phyloP scores from a whole-genome alignment of 2,113 vertebrate species.

The Dissostichus mawsoni region DNA sequence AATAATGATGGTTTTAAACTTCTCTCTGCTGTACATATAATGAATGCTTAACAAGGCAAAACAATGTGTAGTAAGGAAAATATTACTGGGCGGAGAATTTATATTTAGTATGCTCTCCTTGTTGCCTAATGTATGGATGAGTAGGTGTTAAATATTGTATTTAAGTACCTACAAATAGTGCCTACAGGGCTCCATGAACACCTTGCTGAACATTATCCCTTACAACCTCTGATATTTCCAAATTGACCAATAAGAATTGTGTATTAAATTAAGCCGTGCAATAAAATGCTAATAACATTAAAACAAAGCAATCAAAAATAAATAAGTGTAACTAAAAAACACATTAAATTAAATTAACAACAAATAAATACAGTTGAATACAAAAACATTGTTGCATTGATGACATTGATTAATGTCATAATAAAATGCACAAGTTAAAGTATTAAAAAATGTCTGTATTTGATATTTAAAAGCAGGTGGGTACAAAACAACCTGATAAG shows the following conservation, averaged over 20 bases:
- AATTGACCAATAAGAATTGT: too few species aligned
- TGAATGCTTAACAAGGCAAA: conserved; percentile 2
- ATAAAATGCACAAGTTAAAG: neutral
- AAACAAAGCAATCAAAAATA: too few species aligned
- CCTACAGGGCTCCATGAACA: too few species aligned
- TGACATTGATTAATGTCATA: neutral
- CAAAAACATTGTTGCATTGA: neutral
- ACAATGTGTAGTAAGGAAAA: neutral
- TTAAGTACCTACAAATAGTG: neutral
- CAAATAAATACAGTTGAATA: too few species aligned
- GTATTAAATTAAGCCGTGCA: too few species aligned
- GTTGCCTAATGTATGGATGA: neutral
- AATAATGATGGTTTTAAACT: neutral
- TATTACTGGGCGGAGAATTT: neutral
- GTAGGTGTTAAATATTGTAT: neutral
- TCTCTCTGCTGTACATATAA: neutral
- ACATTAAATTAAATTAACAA: too few species aligned
- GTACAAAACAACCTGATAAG: conserved; percentile 69
- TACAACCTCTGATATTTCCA: too few species aligned
- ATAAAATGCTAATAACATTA: too few species aligned
- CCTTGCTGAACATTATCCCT: too few species aligned
- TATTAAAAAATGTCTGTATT: neutral
- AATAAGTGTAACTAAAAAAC: too few species aligned
- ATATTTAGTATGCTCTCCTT: neutral
- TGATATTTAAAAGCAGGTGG: conserved; percentile 64